Evolutionary conservation across 2,888 invertebrate genomes (phyloP), one percentile per base, ranked within the genome.

Genomic region (Drosophila limbata): DNA sequence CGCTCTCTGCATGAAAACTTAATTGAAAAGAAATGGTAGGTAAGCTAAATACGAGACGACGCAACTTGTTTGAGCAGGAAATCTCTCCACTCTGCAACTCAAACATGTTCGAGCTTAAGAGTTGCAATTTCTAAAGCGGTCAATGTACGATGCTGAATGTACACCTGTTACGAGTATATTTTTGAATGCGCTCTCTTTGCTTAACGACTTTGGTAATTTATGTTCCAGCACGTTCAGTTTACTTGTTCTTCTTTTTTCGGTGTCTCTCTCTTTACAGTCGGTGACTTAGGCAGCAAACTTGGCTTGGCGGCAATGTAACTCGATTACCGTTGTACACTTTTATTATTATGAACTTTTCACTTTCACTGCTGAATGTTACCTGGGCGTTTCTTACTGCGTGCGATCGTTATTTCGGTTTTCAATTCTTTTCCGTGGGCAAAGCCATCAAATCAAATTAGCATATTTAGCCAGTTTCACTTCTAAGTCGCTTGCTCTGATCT

Each of bases 101-200:
- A 48, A 75, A 84, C 81, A 50, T 81, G 81, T 83, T 80, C 55
- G 85, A 31, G 44, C 50, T 73, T 45, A 68, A 75, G 76, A 70
- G 70, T 17, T 52, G 42, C 56, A 62, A 60, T 75, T 51, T 53
- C 45, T 40, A 61, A 70, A 66, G 77, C 81, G 81, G 86, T 84
- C 87, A 82, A 84, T 85, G 81, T 73, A 76, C 76, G 73, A 67
- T 47, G 67, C 68, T 76, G 68, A 79, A 77, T 73, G 79, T 84
- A 75, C 82, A 83, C 82, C 82, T 83, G 82, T 73, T 77, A 55
- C 53, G 33, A 15, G 25, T 6, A 25, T 25, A 25, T 25, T 25
- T 6, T 25, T 5, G 25, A 25, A 65, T 50, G 31, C 75, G 66
- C 56, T 51, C 51, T 62, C 73, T 77, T 45, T 10, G 33, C 13